These are phyloP conservation scores for Monarcha castaneiventris DNA, from an alignment of 2,113 vertebrate species.

Conservation along the genomic window DNA sequence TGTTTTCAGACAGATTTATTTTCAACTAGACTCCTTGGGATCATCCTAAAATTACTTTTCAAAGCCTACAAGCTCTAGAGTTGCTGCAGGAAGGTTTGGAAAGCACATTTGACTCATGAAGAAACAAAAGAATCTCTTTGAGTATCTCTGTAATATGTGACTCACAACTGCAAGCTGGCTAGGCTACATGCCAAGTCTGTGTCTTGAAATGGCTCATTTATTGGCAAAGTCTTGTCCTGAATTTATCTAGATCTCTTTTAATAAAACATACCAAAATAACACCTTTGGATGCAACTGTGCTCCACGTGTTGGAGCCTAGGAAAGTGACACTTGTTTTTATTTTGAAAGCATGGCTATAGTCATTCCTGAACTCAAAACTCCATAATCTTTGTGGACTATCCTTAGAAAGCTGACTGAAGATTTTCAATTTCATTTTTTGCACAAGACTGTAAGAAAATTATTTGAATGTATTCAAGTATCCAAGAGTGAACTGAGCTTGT, in stretches of 20 bases:
- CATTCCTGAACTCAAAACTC: not conserved
- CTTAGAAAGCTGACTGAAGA: not conserved
- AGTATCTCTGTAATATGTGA: not conserved
- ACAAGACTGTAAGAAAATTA: not conserved
- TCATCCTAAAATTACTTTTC: not conserved
- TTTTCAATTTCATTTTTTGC: not conserved
- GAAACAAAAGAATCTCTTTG: not conserved
- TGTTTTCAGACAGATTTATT: conserved; percentile 2
- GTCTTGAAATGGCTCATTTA: not conserved
- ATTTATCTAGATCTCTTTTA: not conserved
- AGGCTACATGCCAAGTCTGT: not conserved
- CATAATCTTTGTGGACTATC: not conserved
- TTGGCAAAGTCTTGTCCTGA: not conserved
- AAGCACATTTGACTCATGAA: not conserved
- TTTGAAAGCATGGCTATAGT: not conserved
- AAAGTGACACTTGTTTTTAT: not conserved
- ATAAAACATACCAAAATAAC: not conserved
- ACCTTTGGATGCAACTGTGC: not conserved
- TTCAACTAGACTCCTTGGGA: not conserved
- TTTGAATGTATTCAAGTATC: not conserved
- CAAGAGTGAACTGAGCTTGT: not conserved
- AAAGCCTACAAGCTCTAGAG: not conserved
- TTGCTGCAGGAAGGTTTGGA: not conserved
- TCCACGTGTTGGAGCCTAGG: not conserved
- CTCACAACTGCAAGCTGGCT: not conserved